These are phyloP conservation scores for Drosophila takahashii DNA, from an alignment of 1,140 invertebrate genomes.

Conservation along the genomic window DNA sequence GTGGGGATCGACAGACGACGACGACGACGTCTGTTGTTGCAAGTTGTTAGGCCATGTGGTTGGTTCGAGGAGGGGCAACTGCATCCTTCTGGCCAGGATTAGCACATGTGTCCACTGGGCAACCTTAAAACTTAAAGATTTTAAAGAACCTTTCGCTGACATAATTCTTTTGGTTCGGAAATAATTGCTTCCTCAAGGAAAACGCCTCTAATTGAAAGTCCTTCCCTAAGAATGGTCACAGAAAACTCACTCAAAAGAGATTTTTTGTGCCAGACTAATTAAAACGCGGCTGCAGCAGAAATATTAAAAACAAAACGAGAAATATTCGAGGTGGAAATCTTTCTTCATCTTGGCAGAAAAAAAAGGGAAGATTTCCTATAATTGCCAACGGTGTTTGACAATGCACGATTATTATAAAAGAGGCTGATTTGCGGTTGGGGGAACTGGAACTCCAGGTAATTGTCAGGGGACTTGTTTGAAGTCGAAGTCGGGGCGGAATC, in stretches of 20 bases:
- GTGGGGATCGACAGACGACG: slow-evolving; percentile 65
- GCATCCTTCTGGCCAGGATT: slow-evolving; percentile 38
- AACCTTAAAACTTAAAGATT: slow-evolving; percentile 18
- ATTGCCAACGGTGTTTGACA: slow-evolving; percentile 47
- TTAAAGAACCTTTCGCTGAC: slow-evolving; percentile 7
- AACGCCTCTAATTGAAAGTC: slow-evolving; percentile 55
- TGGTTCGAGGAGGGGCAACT: slow-evolving; percentile 27
- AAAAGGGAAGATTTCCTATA: slow-evolving; percentile 20
- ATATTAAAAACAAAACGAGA: slow-evolving; percentile 33
- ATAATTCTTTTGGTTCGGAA: slow-evolving; percentile 18
- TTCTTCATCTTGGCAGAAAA: slow-evolving; percentile 19
- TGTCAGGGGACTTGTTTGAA: slow-evolving; percentile 56
- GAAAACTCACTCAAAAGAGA: slow-evolving; percentile 37
- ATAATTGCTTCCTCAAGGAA: slow-evolving; percentile 13
- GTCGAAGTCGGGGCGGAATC: slow-evolving; percentile 28
- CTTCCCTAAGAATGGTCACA: slow-evolving; percentile 40
- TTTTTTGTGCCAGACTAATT: slow-evolving; percentile 65
- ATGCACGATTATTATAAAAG: slow-evolving; percentile 51
- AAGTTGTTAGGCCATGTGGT: slow-evolving; percentile 62
- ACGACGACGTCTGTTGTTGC: slow-evolving; percentile 70
- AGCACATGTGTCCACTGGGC: slow-evolving; percentile 49
- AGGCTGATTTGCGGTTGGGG: slow-evolving; percentile 21
- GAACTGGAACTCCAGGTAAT: slow-evolving; percentile 26
- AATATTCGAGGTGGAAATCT: slow-evolving; percentile 40
- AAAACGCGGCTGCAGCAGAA: slow-evolving; percentile 58